Conservation (phyloP, 2,113 vertebrate genomes). For the Ciconia boyciana region DNA sequence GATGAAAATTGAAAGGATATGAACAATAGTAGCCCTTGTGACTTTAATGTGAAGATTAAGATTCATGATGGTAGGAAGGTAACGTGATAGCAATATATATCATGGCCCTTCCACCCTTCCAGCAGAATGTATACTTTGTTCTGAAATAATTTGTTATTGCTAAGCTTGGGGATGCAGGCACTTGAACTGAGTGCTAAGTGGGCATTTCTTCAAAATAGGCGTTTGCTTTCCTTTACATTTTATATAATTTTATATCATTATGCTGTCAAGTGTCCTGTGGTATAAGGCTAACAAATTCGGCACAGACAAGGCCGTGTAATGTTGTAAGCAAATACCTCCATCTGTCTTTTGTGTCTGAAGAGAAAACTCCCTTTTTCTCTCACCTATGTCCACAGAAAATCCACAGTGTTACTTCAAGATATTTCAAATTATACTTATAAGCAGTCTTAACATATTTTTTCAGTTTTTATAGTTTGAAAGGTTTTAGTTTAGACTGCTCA, state of each 20-base stretch:
- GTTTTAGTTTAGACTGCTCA: background rate
- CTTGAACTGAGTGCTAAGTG: slow-evolving; percentile 6
- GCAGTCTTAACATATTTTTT: background rate
- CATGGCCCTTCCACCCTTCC: background rate
- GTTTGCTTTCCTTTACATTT: slow-evolving; percentile 51
- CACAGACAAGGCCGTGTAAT: background rate
- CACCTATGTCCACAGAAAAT: background rate
- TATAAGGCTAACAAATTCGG: background rate
- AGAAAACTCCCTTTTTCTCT: background rate
- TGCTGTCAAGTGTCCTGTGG: slow-evolving; percentile 6
- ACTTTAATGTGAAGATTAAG: slow-evolving; percentile 49
- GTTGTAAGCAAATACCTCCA: background rate
- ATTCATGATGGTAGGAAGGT: slow-evolving; percentile 43
- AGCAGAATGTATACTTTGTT: slow-evolving; percentile 52
- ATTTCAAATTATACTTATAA: background rate
- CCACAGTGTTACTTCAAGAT: background rate
- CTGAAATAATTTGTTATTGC: slow-evolving; percentile 36
- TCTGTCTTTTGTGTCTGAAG: background rate
- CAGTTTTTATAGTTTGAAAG: background rate
- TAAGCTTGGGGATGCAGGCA: background rate
- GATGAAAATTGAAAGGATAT: slow-evolving; percentile 12
- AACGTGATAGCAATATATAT: slow-evolving; percentile 48
- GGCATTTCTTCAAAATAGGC: slow-evolving; percentile 47
- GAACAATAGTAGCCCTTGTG: slow-evolving; percentile 56
- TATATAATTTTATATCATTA: slow-evolving; percentile 48